Base-by-base conservation (phyloP, 2,888 invertebrate genomes). In the Pterostichus madidus region DNA sequence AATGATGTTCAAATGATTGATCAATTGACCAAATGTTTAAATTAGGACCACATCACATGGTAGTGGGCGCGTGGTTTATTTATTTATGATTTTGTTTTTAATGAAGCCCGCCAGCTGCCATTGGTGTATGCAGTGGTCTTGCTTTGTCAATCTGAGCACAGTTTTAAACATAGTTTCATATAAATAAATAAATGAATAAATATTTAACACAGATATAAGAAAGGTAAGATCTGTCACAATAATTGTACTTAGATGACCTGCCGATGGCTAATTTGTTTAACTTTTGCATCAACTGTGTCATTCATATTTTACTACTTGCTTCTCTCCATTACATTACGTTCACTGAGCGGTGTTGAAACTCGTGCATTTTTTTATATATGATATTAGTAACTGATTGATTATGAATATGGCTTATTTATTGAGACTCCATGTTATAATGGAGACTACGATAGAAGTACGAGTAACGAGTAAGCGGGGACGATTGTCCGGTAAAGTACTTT, bases 231-330 rank as follows among this genome's bases (percentile, higher is more conserved):
- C 80, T 80, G 80, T 80, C 75, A 81, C 81, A 81, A 82, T 82
- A 82, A 83, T 77, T 83, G 83, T 83, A 83, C 83, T 83, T 83
- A 83, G 83, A 83, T 73, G 68, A 83, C 52, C 77, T 77, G 83
- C 83, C 83, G 52, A 64, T 77, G 64, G 83, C 83, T 73, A 44
- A 68, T 71, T 64, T 77, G 83, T 83, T 83, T 83, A 83, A 83
- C 83, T 83, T 83, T 83, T 83, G 83, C 76, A 82, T 75, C 75
- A 83, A 83, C 83, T 83, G 83, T 83, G 83, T 82, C 61, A 46
- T 17, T 76, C 35, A 31, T 56, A 39, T 73, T 71, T 64, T 71
- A 44, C 56, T 59, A 44, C 17, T 53, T 71, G 68, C 68, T 71
- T 64, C 35, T 53, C 31, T 46, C 39, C 32, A 49, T 68, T 35